Evolutionary conservation across 2,797 vertebrate species (phyloP).

Genomic region (Sebastes nivosus): DNA sequence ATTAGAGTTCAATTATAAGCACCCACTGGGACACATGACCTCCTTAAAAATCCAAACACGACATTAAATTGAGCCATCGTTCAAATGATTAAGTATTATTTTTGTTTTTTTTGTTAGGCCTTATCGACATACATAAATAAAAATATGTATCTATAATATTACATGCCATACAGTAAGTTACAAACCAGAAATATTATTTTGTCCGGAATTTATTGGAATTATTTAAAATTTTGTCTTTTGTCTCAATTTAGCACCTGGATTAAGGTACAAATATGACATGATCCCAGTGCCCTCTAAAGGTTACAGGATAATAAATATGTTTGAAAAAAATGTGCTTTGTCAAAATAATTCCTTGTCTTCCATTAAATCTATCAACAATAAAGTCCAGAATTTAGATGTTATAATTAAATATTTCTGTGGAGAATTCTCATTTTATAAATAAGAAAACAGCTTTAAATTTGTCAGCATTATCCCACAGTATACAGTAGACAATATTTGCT

Average conservation of each 20-base stretch:
- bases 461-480: not conserved
- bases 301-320: not conserved
- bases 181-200: not conserved
- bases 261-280: not conserved
- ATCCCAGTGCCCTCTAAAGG: not conserved
- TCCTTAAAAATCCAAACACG: slow-evolving; percentile 3
- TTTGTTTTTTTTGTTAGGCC: not conserved
- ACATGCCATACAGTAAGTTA: not conserved
- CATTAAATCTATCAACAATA: not conserved
- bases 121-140: not conserved
- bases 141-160: not conserved
- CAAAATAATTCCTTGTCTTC: not conserved
- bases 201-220: not conserved
- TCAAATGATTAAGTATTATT: not conserved
- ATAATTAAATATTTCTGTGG: not conserved
- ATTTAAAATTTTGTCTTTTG: not conserved
- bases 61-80: slow-evolving; percentile 2
- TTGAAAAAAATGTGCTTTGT: not conserved
- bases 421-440: not conserved
- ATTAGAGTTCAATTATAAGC: slow-evolving; percentile 47
- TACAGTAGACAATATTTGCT: not conserved
- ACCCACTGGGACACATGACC: not conserved
- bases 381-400: not conserved
- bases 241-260: not conserved
- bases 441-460: not conserved